These are phyloP conservation scores for Dreissena rostriformis DNA, from an alignment of 1,140 invertebrate species.

Conservation along the genomic window DNA sequence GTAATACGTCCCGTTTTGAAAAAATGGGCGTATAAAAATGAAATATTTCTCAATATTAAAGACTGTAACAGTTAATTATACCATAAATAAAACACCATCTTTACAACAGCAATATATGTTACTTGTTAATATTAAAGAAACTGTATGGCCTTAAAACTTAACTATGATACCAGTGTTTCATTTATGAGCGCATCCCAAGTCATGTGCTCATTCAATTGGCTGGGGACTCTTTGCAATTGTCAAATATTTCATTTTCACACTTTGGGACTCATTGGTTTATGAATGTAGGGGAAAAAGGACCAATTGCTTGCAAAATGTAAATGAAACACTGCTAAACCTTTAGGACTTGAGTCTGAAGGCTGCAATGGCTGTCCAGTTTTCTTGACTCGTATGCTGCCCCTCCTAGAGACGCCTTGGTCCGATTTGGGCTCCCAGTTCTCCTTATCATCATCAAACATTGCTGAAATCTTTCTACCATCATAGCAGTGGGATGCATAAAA, in stretches of 20 bases:
- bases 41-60: too few relatives aligned
- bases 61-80: neutral
- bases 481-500: constrained; percentile 22
- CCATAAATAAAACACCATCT: neutral
- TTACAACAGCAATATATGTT: neutral
- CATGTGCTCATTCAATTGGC: too few relatives aligned
- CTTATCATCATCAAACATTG: constrained; percentile 31
- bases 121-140: neutral
- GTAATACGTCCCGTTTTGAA: too few relatives aligned
- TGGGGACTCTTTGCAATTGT: too few relatives aligned
- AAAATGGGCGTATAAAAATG: too few relatives aligned
- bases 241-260: too few relatives aligned
- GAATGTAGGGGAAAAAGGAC: too few relatives aligned
- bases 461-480: constrained; percentile 34
- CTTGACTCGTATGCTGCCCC: neutral
- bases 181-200: too few relatives aligned
- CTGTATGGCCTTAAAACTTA: neutral
- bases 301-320: too few relatives aligned
- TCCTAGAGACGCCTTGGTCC: neutral
- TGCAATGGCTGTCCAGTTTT: neutral
- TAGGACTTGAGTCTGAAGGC: neutral
- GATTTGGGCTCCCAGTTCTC: constrained; percentile 6
- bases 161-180: neutral
- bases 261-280: too few relatives aligned
- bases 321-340: neutral